These are phyloP conservation scores for Pristionchus fissidentatus DNA, from an alignment of 2,888 invertebrate species.

Conservation along the genomic window DNA sequence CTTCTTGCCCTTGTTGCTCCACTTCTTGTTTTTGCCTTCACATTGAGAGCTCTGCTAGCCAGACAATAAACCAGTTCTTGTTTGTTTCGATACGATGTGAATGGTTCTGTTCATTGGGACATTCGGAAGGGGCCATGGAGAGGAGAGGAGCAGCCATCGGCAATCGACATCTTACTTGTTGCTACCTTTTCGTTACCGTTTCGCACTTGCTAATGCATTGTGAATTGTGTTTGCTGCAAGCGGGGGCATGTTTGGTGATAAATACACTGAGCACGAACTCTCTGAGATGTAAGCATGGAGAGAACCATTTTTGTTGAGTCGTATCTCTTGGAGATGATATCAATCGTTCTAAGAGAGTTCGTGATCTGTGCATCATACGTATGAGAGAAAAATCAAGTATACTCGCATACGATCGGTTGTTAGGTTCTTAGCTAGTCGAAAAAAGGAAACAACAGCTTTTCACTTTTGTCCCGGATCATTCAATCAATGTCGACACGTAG, in stretches of 20 bases:
- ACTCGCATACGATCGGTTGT: too few relatives aligned
- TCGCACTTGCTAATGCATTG: not conserved
- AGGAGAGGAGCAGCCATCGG: not conserved
- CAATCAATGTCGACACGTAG: too few relatives aligned
- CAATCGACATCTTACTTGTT: too few relatives aligned
- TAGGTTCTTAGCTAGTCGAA: too few relatives aligned
- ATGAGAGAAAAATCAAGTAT: too few relatives aligned
- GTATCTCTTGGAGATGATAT: not conserved
- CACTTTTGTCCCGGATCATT: too few relatives aligned
- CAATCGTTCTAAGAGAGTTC: too few relatives aligned
- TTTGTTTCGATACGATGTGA: not conserved
- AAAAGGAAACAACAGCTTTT: too few relatives aligned
- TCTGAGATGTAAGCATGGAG: not conserved
- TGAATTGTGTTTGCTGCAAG: not conserved
- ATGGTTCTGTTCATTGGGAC: too few relatives aligned
- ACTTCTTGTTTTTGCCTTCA: not conserved
- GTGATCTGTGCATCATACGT: too few relatives aligned
- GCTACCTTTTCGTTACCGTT: not conserved
- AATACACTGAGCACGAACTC: not conserved
- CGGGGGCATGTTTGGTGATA: not conserved
- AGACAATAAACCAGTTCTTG: constrained; percentile 25
- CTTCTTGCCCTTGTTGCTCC: not conserved
- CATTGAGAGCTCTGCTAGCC: not conserved
- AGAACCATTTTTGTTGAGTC: not conserved
- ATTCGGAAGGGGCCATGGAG: constrained; percentile 12